A percentile compares a stretch with the other conserved stretches of the same genome.
phyloP scores from a whole-genome alignment of 2,888 invertebrate genomes.

The Epistrophella euchroma region DNA sequence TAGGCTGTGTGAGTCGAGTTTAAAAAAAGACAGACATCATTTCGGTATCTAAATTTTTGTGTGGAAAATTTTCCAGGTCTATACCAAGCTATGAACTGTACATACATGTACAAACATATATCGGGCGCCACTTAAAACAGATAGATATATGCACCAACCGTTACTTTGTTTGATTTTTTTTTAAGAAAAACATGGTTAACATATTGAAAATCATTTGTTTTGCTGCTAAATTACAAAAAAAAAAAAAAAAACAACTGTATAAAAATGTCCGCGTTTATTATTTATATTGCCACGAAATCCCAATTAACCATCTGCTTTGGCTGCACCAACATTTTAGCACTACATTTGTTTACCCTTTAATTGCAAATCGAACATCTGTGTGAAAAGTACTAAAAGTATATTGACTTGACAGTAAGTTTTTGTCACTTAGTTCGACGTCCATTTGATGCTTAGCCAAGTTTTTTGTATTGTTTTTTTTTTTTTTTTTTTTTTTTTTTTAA shows the following conservation, averaged over 20 bases:
- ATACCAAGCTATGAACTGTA: too few species aligned
- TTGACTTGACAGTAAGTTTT: constrained; percentile 43
- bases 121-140: too few species aligned
- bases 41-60: too few species aligned
- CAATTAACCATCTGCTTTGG: constrained; percentile 69
- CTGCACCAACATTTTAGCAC: constrained; percentile 31
- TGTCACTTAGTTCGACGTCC: constrained; percentile 44
- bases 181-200: too few species aligned
- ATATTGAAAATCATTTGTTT: background rate
- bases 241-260: background rate
- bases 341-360: constrained; percentile 5
- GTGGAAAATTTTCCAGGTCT: too few species aligned
- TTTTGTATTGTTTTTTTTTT: background rate
- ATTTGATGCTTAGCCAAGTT: constrained; percentile 62
- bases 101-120: too few species aligned
- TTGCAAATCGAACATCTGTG: constrained; percentile 33
- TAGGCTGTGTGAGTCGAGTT: too few species aligned
- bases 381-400: constrained; percentile 1
- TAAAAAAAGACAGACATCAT: too few species aligned
- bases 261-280: background rate
- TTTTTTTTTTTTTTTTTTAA: background rate
- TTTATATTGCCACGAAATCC: constrained; percentile 43
- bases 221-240: background rate
- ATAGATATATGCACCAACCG: too few species aligned
- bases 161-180: too few species aligned